Base-by-base conservation (phyloP, 2,888 invertebrate genomes). In the Chloroclysta siterata region DNA sequence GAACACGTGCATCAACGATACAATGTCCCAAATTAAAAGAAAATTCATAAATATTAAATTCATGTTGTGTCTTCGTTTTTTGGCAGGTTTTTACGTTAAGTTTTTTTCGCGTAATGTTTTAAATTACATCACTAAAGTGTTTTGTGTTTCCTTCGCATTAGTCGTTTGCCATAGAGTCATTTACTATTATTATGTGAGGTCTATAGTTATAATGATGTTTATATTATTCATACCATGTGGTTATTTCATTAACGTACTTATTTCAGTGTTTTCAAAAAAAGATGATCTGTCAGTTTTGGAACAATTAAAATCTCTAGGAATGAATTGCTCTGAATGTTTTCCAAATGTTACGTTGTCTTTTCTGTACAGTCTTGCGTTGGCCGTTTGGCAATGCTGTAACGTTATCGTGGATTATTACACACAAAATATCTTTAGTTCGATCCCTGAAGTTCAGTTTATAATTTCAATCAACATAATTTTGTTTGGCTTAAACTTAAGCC, bases 11-110 rank as follows among this genome's bases (percentile, higher is more conserved):
- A 7, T 8, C 7, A 14, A 3, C 2, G 13, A 42, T 42, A 14
- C 0, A 14, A 7, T 44, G 5, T 44, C 15, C 0, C 11, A 15
- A 15, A 22, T 39, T 5, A 47, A 47, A 47, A 22, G 47, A 22
- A 47, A 22, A 22, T 22, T 47, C 10, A 47, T 47, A 4, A 47
- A 47, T 22, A 13, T 47, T 22, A 47, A 48, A n/a, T 48, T 28
- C n/a, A 48, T 48, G n/a, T 28, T 48, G 29, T 48, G 29, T 13
- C 28, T 48, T 0, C 48, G 48, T 48, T 48, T 48, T 48, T 7
- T 22, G 29, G n/a, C 48, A 4, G 48, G 48, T n/a, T 48, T 29
- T 29, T 28, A 48, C 13, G n/a, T 10, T n/a, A 7, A 48, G 29
- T 48, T 48, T 2, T 22, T n/a, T 48, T 28, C 29, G 5, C 0